A percentile compares a stretch with the other conserved stretches of the same genome.
These are phyloP conservation scores for Falco cherrug DNA, from an alignment of 2,797 vertebrate genomes.

Conservation along the genomic window DNA sequence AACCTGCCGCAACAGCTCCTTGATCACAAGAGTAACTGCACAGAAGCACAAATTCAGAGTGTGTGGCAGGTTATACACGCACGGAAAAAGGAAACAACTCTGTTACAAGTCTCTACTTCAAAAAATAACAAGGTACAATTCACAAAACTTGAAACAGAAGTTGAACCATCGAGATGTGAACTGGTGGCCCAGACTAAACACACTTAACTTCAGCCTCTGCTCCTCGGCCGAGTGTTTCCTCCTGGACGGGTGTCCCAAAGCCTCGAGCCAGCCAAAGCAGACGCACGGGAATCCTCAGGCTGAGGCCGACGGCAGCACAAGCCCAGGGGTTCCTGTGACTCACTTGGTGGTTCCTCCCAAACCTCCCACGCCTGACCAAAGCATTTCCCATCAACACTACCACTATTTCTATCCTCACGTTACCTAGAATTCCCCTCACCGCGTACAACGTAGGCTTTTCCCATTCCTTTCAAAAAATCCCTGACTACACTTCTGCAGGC, in stretches of 20 bases:
- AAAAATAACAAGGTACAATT: neutral
- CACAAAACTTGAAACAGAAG: neutral
- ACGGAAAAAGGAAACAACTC: neutral
- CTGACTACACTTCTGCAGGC: neutral
- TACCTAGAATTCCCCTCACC: neutral
- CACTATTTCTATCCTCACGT: neutral
- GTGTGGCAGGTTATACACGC: neutral
- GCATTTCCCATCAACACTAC: neutral
- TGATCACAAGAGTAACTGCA: neutral
- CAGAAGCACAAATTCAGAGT: neutral
- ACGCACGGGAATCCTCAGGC: neutral
- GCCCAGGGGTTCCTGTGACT: neutral
- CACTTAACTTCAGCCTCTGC: neutral
- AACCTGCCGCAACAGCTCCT: neutral
- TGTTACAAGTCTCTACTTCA: neutral
- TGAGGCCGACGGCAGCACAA: neutral
- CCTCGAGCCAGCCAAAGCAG: neutral
- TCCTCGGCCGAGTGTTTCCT: neutral
- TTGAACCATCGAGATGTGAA: neutral
- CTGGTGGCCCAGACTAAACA: neutral
- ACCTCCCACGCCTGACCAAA: neutral
- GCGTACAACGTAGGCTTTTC: neutral
- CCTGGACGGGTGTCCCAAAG: neutral
- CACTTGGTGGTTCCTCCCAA: neutral
- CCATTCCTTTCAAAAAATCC: neutral